Base-by-base conservation (phyloP, 1,140 invertebrate species). In the Ectropis grisescens region DNA sequence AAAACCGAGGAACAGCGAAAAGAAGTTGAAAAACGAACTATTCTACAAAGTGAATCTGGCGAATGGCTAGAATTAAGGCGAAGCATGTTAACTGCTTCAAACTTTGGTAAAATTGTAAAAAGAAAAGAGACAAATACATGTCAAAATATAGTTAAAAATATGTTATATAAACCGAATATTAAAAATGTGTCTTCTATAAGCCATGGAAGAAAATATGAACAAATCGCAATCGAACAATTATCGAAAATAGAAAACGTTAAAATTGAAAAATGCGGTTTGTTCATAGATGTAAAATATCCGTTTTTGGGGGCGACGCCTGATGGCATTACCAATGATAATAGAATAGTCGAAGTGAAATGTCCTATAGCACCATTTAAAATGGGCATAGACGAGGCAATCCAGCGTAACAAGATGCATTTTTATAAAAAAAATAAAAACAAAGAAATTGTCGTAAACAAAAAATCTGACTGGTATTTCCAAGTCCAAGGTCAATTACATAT, bases 401-500 rank as follows among this genome's bases (percentile, higher is more conserved):
- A 25, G 7, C 14, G 19, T 12, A 22, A 14, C n/a, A 27, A 31
- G 36, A 25, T 40, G 11, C 16, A 28, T 23, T 33, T 33, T 6
- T 40, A 22, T 19, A 33, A 14, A 14, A 16, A 10, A 25, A 15
- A 27, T 11, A 33, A 40, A 16, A 32, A 32, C n/a, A 23, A 14
- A 11, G 13, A 32, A 12, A 13, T 15, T 6, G 8, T 10, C 9
- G 22, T 40, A 16, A 40, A 30, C 25, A 40, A 28, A 9, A 25
- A 24, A 2, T 29, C 29, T 7, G 14, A 33, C 13, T 40, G 32
- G 29, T 40, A 24, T 36, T 19, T 30, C 2, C 37, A 40, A 16
- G 29, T 35, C n/a, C 37, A 40, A 12, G 37, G 37, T 11, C 50
- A 53, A 35, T 15, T 53, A 7, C 49, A 25, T 12, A 22, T 53